Conservation (phyloP, 1,140 invertebrate genomes). For the Matsumurasca onukii region DNA sequence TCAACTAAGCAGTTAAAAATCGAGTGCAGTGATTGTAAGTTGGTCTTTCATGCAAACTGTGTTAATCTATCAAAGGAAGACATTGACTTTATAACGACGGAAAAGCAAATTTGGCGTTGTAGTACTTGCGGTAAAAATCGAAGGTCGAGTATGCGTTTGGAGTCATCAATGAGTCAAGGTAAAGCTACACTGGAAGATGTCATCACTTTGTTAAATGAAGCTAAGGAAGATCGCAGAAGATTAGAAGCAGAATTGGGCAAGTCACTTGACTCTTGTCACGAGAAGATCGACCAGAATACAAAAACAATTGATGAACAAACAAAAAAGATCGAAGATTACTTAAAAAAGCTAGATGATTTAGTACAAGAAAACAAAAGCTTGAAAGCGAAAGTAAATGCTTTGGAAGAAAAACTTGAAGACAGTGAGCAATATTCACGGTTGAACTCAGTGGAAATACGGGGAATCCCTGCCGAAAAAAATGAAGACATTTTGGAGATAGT, state of each 20-base stretch:
- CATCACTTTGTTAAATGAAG: neutral
- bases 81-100: neutral
- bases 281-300: slow-evolving; percentile 1
- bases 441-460: slow-evolving; percentile 19
- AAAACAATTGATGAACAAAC: slow-evolving; percentile 5
- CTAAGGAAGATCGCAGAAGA: neutral
- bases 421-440: neutral
- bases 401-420: slow-evolving; percentile 1
- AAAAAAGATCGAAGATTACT: neutral
- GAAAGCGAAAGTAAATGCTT: neutral
- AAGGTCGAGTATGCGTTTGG: neutral
- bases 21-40: neutral
- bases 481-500: slow-evolving; percentile 12
- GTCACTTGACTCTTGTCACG: neutral
- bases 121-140: neutral
- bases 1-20: too few species aligned
- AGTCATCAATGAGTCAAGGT: neutral
- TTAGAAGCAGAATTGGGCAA: neutral
- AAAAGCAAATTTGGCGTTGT: neutral
- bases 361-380: neutral
- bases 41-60: neutral
- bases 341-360: neutral
- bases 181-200: neutral
- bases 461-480: slow-evolving; percentile 2
- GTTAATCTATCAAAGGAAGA: neutral